Evolutionary conservation across 2,113 vertebrate genomes (phyloP).

Genomic region (Equus quagga): DNA sequence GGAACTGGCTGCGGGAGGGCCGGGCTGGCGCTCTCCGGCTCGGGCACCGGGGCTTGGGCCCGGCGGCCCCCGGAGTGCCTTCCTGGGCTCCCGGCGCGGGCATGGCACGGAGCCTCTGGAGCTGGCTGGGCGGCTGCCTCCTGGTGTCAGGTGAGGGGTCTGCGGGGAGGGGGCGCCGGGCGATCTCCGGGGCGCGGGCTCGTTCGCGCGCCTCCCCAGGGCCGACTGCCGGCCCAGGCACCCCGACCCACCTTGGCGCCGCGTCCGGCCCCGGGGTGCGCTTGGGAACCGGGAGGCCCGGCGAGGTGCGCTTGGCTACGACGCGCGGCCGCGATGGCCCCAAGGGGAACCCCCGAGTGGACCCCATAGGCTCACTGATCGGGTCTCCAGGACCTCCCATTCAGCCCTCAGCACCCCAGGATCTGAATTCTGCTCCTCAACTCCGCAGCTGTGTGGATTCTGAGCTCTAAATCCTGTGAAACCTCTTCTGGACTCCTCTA

Average conservation of each 20-base stretch:
- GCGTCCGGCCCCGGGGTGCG: not conserved
- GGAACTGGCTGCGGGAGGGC: not conserved
- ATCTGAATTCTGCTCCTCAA: not conserved
- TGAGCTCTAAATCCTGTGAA: not conserved
- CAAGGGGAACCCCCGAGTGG: not conserved
- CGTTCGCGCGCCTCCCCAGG: fast-evolving
- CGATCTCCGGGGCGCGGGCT: not conserved
- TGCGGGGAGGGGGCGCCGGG: not conserved
- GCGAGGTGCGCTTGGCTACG: not conserved
- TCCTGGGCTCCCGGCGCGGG: not conserved
- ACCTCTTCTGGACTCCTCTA: not conserved
- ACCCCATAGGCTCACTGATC: not conserved
- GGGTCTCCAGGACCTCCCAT: not conserved
- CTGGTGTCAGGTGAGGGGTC: slow-evolving; percentile 75
- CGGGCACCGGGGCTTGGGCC: not conserved
- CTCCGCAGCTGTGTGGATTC: not conserved
- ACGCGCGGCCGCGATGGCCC: not conserved
- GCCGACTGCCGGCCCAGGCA: no score
- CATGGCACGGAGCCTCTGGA: slow-evolving; percentile 52
- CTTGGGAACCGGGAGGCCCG: not conserved
- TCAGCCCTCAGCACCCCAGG: not conserved
- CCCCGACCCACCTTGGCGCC: not conserved
- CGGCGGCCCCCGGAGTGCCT: not conserved
- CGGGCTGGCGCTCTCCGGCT: not conserved
- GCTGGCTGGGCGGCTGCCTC: slow-evolving; percentile 71